These are phyloP conservation scores for Crocodylus rhombifer DNA, from an alignment of 2,797 vertebrate species.

Conservation along the genomic window DNA sequence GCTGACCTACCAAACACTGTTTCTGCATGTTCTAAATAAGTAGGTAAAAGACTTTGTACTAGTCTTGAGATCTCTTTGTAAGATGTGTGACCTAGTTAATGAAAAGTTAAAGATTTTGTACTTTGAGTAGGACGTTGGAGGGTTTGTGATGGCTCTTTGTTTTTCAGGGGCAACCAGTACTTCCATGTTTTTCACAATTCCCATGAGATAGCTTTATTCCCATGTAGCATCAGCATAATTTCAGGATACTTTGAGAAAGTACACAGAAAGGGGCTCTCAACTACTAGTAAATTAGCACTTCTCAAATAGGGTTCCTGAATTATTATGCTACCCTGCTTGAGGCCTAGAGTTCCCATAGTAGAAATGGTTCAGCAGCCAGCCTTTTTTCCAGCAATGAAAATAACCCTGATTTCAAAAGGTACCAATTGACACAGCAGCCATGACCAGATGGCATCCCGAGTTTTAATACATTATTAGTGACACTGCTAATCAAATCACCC, in stretches of 20 bases:
- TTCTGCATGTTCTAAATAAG: no score
- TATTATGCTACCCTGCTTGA: background rate
- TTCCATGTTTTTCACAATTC: no score
- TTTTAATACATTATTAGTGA: background rate
- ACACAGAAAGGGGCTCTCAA: background rate
- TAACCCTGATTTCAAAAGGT: background rate
- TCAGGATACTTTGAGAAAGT: background rate
- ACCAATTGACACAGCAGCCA: background rate
- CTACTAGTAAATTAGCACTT: background rate
- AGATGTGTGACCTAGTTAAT: background rate
- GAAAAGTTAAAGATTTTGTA: background rate
- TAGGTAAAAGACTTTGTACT: no score
- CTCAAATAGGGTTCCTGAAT: background rate
- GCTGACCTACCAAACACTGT: no score
- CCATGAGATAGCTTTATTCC: background rate
- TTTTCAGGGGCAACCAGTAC: no score
- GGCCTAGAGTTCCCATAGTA: background rate
- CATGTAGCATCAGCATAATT: background rate
- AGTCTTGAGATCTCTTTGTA: no score
- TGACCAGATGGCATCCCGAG: background rate
- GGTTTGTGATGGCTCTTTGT: no score
- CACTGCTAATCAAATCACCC: background rate
- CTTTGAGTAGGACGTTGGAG: background rate
- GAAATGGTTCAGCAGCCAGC: background rate
- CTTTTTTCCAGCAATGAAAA: background rate